A percentile compares a stretch with the other conserved stretches of the same genome.
Conservation (phyloP, 1,140 invertebrate genomes). For the Solenopsis invicta region DNA sequence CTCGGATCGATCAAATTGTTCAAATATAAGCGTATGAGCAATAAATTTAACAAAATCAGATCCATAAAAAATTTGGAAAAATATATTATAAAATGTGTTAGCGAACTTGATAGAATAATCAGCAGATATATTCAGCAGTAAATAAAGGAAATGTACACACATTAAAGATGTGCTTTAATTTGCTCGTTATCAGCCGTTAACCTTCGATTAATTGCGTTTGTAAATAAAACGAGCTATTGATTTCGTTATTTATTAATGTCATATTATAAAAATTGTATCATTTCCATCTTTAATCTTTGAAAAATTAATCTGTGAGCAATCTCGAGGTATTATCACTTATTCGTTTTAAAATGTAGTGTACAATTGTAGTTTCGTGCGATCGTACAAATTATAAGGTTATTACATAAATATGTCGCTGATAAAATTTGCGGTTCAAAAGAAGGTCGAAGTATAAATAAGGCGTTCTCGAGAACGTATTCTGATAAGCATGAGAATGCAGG, state of each 20-base stretch:
- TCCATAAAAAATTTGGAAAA: neutral
- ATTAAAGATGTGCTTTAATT: too few species aligned
- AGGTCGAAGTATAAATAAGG: neutral
- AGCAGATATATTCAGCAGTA: too few species aligned
- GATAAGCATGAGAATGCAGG: neutral
- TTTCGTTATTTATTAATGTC: too few species aligned
- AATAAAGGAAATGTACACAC: too few species aligned
- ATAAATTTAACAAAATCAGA: neutral
- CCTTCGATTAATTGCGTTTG: too few species aligned
- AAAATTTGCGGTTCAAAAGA: constrained; percentile 6
- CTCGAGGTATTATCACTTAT: neutral
- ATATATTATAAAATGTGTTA: too few species aligned
- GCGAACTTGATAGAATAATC: too few species aligned
- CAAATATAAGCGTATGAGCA: neutral
- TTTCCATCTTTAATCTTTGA: neutral
- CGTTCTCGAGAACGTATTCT: neutral
- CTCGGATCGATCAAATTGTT: neutral
- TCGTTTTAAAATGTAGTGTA: neutral
- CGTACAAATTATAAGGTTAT: neutral
- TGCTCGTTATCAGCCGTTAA: too few species aligned
- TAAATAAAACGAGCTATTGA: too few species aligned
- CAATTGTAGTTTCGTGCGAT: neutral
- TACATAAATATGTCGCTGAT: neutral
- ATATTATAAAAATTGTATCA: neutral
- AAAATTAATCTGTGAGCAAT: neutral